These are phyloP conservation scores for Hylaea fasciaria DNA, from an alignment of 2,888 invertebrate species.

Conservation along the genomic window DNA sequence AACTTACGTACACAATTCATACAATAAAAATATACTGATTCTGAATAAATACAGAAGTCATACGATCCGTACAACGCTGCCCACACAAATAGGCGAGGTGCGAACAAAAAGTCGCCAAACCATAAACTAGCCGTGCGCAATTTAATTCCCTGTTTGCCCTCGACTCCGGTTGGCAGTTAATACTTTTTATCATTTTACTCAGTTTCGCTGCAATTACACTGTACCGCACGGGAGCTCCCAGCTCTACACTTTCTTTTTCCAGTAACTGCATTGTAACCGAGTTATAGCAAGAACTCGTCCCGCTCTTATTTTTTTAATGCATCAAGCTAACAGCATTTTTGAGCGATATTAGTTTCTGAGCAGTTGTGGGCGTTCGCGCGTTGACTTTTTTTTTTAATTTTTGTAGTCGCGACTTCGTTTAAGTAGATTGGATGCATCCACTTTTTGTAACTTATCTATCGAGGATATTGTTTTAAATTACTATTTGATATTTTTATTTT, in stretches of 20 bases:
- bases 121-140: conserved; percentile 22
- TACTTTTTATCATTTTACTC: conserved; percentile 39
- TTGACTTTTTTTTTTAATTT: not conserved
- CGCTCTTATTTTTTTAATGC: conserved; percentile 17
- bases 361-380: not conserved
- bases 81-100: conserved; percentile 12
- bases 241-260: conserved; percentile 34
- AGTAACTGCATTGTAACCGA: conserved; percentile 13
- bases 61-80: not conserved
- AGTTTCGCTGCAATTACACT: conserved; percentile 34
- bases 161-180: conserved; percentile 23
- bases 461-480: too few species aligned
- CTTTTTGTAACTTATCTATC: not conserved
- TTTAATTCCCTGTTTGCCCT: conserved; percentile 23
- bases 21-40: too few species aligned
- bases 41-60: not conserved
- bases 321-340: conserved; percentile 20
- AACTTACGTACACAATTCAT: too few species aligned
- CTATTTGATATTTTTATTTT: too few species aligned
- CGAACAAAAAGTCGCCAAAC: conserved; percentile 14
- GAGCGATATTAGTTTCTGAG: conserved; percentile 15
- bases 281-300: conserved; percentile 12
- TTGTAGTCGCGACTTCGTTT: conserved; percentile 1
- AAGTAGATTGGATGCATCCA: not conserved
- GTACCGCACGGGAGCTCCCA: conserved; percentile 19